Evolutionary conservation across 1,140 invertebrate species (phyloP), one percentile per base, ranked within the genome.

Genomic region (Zelostemma sp.): DNA sequence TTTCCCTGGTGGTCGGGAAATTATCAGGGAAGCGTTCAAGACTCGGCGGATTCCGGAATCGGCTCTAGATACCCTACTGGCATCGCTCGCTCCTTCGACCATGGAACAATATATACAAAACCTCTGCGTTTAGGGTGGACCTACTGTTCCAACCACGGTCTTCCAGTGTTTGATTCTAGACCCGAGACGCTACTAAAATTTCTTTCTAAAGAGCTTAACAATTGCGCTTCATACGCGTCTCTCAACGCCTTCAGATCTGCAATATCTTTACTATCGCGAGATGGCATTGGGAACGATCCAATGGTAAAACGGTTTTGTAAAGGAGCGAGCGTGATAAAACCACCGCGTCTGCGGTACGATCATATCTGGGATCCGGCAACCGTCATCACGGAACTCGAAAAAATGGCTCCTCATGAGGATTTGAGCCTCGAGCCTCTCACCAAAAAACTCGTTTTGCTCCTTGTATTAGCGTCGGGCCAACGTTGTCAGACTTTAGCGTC

Each of bases 21-120:
- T 60, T 70, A 51, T 73, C 67, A 46, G 67, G 18, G 14, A 63
- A 49, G 63, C 40, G 11, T 67, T 62, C 40, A 19, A 19, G 31
- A 49, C 9, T 11, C 56, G 56, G 41, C 31, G 40, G n/a, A 33
- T 68, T 9, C 60, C 64, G 33, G 43, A 59, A 47, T 11, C 50
- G 17, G 49, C 67, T n/a, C 11, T 68, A 25, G 31, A 55, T 35
- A 6, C 58, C 5, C 43, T 61, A 4, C 11, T 80, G 11, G 50
- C 63, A 1, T 80, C 78, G 3, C 15, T 80, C 12, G 43, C 74
- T 9, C 18, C 64, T 6, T 69, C 66, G 9, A 76, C 78, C 0
- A 28, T 73, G 4, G 74, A 74, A 43, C 76, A 80, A 63, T 82
- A 82, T n/a, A n/a, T 51, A 55, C 54, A 3, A 21, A 38, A 53